Percentiles rank a stretch among this genome's conserved stretches.
Evolutionary conservation across 2,113 vertebrate genomes (phyloP).

Genomic region (Crotalus helleri): DNA sequence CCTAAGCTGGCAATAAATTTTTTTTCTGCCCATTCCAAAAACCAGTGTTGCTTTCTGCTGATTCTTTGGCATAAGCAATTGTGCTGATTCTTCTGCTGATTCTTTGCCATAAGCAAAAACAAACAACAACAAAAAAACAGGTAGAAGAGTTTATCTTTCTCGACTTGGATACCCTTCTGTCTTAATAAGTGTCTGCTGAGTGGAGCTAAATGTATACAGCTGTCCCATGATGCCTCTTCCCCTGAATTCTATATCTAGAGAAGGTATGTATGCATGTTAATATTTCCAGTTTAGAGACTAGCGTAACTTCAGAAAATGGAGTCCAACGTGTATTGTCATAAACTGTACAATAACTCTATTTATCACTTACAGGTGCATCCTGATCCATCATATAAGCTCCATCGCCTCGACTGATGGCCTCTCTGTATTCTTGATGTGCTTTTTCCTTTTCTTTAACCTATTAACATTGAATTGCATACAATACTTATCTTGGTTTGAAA

Average conservation of each 20-base stretch:
- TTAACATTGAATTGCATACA: conserved; percentile 31
- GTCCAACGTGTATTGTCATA: neutral
- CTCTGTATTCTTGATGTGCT: conserved; percentile 76
- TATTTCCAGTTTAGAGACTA: neutral
- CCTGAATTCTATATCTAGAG: neutral
- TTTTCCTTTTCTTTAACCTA: conserved; percentile 85
- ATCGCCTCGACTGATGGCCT: conserved; percentile 76
- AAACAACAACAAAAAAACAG: neutral
- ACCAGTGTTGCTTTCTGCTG: neutral
- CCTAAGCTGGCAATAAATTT: neutral
- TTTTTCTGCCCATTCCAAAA: neutral
- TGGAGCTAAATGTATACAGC: neutral
- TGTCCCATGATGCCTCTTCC: no score
- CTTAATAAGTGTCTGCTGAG: neutral
- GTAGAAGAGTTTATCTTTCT: neutral
- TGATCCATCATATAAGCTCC: conserved; percentile 90
- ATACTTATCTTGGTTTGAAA: neutral
- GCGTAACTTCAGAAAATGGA: neutral
- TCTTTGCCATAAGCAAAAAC: neutral
- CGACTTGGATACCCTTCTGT: neutral
- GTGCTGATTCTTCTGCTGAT: neutral
- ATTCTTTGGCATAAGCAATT: neutral
- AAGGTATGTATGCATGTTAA: neutral
- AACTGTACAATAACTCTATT: neutral
- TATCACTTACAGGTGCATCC: conserved; percentile 73